phyloP scores from a whole-genome alignment of 2,888 invertebrate species.

The Nesidiocoris tenuis region DNA sequence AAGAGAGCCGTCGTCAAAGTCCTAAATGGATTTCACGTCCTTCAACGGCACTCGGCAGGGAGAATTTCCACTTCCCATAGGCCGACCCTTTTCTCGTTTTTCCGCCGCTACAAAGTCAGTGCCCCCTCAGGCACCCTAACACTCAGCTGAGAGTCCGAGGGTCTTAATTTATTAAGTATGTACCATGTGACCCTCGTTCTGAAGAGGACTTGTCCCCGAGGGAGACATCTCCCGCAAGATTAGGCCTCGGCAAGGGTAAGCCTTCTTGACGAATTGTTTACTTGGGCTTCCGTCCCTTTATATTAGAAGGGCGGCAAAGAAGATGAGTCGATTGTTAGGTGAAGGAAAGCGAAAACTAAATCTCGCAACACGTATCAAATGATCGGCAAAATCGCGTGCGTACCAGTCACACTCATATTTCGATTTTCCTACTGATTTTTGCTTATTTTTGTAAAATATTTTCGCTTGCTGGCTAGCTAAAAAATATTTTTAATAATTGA shows the following conservation, averaged over 20 bases:
- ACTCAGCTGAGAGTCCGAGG: neutral
- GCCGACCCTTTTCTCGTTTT: neutral
- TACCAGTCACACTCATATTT: too few relatives aligned
- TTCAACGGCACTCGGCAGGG: slow-evolving; percentile 4
- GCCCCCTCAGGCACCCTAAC: slow-evolving; percentile 31
- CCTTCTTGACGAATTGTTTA: slow-evolving; percentile 13
- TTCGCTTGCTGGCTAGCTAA: too few relatives aligned
- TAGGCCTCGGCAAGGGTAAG: neutral
- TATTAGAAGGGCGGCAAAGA: neutral
- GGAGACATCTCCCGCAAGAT: slow-evolving; percentile 9
- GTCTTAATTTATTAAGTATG: slow-evolving; percentile 33
- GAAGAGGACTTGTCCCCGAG: slow-evolving; percentile 1
- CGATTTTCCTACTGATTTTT: too few relatives aligned
- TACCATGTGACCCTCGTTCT: slow-evolving; percentile 20
- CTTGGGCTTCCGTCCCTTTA: neutral
- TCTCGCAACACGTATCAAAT: neutral
- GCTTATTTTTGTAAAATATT: too few relatives aligned
- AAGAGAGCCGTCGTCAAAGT: too few relatives aligned
- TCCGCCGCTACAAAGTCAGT: slow-evolving; percentile 11
- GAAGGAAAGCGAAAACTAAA: neutral
- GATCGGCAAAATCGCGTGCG: too few relatives aligned
- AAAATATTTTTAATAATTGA: too few relatives aligned
- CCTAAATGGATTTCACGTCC: slow-evolving; percentile 28
- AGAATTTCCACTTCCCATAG: neutral
- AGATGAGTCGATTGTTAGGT: neutral